phyloP scores from a whole-genome alignment of 2,113 vertebrate species.

The Siniperca chuatsi region DNA sequence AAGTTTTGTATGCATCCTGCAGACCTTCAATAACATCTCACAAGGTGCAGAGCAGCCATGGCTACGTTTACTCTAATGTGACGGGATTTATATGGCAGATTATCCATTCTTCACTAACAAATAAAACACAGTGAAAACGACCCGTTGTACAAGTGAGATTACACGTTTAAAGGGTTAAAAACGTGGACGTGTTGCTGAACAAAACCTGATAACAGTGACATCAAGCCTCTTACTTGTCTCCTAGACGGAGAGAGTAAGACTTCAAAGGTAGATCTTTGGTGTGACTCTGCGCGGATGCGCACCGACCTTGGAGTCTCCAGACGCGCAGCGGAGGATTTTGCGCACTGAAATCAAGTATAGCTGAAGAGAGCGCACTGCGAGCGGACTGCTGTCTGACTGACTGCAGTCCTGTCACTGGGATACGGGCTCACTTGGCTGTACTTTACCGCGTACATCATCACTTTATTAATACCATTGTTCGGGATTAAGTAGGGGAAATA shows the following conservation, averaged over 20 bases:
- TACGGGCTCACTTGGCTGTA: slow-evolving; percentile 35
- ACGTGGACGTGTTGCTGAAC: slow-evolving; percentile 25
- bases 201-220: slow-evolving; percentile 55
- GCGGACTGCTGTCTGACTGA: slow-evolving; percentile 41
- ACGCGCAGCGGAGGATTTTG: slow-evolving; percentile 69
- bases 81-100: background rate
- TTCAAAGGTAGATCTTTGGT: slow-evolving; percentile 36
- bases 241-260: slow-evolving; percentile 42
- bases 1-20: background rate
- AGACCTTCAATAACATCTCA: background rate
- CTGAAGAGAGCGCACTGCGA: slow-evolving; percentile 52
- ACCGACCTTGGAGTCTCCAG: slow-evolving; percentile 69
- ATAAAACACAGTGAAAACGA: background rate
- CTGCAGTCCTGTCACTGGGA: slow-evolving; percentile 58
- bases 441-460: slow-evolving; percentile 15
- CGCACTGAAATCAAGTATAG: slow-evolving; percentile 63
- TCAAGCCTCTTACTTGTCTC: slow-evolving; percentile 46
- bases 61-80: background rate
- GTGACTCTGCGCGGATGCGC: slow-evolving; percentile 56
- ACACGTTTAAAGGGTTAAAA: slow-evolving; percentile 63
- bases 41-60: no score
- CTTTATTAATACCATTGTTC: background rate
- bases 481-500: slow-evolving; percentile 27
- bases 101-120: no score
- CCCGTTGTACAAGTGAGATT: background rate